Percentiles rank a stretch among this genome's conserved stretches.
Conservation (phyloP, 2,888 invertebrate species). For the Caenorhabditis imperialis region DNA sequence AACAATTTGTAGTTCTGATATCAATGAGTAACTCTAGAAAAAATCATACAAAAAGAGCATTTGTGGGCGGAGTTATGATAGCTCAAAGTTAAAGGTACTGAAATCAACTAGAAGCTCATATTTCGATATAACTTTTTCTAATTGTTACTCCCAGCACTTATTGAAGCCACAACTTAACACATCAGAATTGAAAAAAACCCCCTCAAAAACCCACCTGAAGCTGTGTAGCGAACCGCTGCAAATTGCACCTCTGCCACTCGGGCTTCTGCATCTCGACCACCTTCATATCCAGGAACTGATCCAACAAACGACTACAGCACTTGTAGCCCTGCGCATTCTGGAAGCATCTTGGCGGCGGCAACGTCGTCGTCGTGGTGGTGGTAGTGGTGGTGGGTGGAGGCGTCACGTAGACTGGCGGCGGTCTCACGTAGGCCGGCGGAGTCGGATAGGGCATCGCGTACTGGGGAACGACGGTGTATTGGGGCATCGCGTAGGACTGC, state of each 20-base stretch:
- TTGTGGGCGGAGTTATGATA: too few species aligned
- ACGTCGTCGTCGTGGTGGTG: constrained; percentile 29
- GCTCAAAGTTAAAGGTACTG: too few species aligned
- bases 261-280: constrained; percentile 33
- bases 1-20: too few species aligned
- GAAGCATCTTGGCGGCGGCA: constrained; percentile 53
- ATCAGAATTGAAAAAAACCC: too few species aligned
- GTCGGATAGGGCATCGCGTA: constrained; percentile 30
- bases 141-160: too few species aligned
- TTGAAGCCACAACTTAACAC: too few species aligned
- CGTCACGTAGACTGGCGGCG: constrained; percentile 24
- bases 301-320: constrained; percentile 43
- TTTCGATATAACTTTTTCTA: too few species aligned
- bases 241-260: constrained; percentile 44
- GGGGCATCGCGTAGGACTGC: constrained; percentile 11
- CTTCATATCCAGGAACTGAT: constrained; percentile 27
- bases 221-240: constrained; percentile 46
- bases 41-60: too few species aligned
- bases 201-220: constrained; percentile 35
- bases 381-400: constrained; percentile 26
- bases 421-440: constrained; percentile 38
- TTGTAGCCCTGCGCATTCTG: constrained; percentile 39
- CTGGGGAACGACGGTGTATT: constrained; percentile 17
- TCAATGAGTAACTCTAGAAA: too few species aligned
- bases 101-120: too few species aligned